Conservation (phyloP, 1,140 invertebrate species). For the Dinoponera quadriceps region DNA sequence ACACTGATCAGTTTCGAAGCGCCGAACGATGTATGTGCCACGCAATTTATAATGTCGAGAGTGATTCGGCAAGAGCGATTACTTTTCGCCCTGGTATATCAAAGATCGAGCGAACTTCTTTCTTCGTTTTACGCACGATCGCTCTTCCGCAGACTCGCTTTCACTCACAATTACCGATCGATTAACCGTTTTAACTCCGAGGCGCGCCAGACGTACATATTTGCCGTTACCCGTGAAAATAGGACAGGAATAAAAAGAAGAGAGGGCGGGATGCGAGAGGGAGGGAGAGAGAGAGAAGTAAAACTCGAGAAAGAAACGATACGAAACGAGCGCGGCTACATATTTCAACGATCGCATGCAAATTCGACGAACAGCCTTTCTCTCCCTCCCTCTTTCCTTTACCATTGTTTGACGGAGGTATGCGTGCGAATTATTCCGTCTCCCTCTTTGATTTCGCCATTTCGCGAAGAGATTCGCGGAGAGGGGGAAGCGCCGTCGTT, state of each 20-base stretch:
- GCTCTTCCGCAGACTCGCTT: neutral
- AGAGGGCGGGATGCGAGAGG: neutral
- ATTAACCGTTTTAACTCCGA: neutral
- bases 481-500: neutral
- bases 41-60: neutral
- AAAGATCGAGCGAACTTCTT: neutral
- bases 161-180: neutral
- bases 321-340: constrained; percentile 9
- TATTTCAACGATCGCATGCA: neutral
- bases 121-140: neutral
- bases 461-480: neutral
- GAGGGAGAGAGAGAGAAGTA: too few relatives aligned
- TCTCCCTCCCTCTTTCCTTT: neutral
- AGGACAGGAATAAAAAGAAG: neutral
- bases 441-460: constrained; percentile 19
- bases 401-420: neutral
- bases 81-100: neutral
- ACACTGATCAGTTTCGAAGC: constrained; percentile 22
- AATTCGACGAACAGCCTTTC: constrained; percentile 11
- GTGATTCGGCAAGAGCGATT: neutral
- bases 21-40: neutral
- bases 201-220: neutral
- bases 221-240: neutral
- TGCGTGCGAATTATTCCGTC: constrained; percentile 1
- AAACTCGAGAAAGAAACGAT: neutral